Percentiles rank a stretch among this genome's conserved stretches.
These are phyloP conservation scores for Intellagama lesueurii DNA, from an alignment of 2,797 vertebrate genomes.

Conservation along the genomic window DNA sequence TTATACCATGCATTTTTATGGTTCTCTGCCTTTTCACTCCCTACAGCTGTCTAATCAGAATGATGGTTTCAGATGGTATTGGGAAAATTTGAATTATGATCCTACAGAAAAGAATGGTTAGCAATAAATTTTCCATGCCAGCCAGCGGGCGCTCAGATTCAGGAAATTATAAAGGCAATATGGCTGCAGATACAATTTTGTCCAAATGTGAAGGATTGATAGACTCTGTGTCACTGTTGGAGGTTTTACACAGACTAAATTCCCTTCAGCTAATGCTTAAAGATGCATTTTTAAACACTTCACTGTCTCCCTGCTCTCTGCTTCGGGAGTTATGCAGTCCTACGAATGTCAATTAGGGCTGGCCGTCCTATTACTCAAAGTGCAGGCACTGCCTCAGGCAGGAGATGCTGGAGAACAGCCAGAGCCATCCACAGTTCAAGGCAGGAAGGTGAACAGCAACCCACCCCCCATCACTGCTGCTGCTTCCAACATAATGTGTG, in stretches of 20 bases:
- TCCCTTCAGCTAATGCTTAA: not conserved
- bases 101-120: constrained; percentile 26
- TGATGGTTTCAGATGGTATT: constrained; percentile 37
- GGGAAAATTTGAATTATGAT: constrained; percentile 38
- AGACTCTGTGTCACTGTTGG: not conserved
- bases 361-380: not conserved
- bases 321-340: not conserved
- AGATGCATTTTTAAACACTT: not conserved
- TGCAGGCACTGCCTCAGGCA: not conserved
- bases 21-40: constrained; percentile 24
- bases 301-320: not conserved
- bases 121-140: constrained; percentile 16
- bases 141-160: not conserved
- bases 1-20: constrained; percentile 3
- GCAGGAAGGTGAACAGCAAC: too few relatives aligned
- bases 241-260: not conserved
- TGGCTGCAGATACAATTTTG: not conserved
- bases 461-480: too few relatives aligned
- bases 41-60: constrained; percentile 27
- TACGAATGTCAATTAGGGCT: not conserved
- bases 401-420: not conserved
- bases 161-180: not conserved
- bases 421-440: too few relatives aligned
- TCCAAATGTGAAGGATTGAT: not conserved
- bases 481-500: too few relatives aligned